phyloP scores from a whole-genome alignment of 1,140 invertebrate species.

The Condylostylus longicornis region DNA sequence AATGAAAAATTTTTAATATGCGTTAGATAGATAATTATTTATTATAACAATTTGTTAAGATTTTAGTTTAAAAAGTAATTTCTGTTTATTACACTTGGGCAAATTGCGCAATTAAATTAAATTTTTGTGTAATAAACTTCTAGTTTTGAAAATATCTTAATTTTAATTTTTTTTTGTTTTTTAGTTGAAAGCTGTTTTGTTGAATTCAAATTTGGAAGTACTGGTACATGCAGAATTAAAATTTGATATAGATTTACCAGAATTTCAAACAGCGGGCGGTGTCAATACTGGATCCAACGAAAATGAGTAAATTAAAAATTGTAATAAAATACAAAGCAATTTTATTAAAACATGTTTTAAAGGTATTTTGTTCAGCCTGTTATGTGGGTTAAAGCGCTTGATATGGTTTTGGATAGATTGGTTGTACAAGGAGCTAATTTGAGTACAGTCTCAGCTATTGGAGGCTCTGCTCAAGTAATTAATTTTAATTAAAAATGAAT shows the following conservation, averaged over 20 bases:
- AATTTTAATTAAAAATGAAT: constrained; percentile 5
- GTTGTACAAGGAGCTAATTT: constrained; percentile 70
- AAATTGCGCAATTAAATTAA: too few relatives aligned
- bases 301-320: constrained; percentile 40
- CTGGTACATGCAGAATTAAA: constrained; percentile 65
- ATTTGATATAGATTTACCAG: constrained; percentile 80
- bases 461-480: constrained; percentile 73
- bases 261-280: constrained; percentile 43
- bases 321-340: too few relatives aligned
- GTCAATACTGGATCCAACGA: constrained; percentile 20
- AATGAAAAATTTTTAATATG: too few relatives aligned
- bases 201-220: constrained; percentile 57
- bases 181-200: constrained; percentile 79
- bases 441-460: constrained; percentile 62
- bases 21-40: too few relatives aligned
- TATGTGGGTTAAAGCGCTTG: constrained; percentile 92
- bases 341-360: constrained; percentile 6
- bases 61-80: too few relatives aligned
- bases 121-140: too few relatives aligned
- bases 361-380: constrained; percentile 53
- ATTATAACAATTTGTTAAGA: too few relatives aligned
- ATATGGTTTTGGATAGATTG: constrained; percentile 75
- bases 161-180: constrained; percentile 24
- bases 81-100: too few relatives aligned
- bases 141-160: neutral